Base-by-base conservation (phyloP, 2,113 vertebrate species). In the Gracilinanus agilis region DNA sequence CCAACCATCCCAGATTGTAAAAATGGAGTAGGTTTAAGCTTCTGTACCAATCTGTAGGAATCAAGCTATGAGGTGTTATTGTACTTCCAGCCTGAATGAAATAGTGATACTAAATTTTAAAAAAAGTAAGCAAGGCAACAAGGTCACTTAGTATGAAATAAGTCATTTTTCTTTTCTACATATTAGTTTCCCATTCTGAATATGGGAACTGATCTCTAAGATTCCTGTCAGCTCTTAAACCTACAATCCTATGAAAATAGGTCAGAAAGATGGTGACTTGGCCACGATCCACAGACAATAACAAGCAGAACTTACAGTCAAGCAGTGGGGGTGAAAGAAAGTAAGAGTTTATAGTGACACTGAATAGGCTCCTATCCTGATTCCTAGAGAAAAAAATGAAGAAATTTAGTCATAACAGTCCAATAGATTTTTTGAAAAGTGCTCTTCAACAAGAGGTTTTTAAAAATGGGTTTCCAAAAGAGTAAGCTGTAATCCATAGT, bases 111-210 rank as follows among this genome's bases (percentile, higher is more conserved):
- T 83, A 83, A 40, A 40, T 40, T 34, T 75, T 16, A 29, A 83
- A 83, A 40, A 9, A 34, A 75, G 4, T 83, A 16, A 83, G 19
- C 1, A 49, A 54, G 44, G 44, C 53, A 13, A 44, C 24, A 89
- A 67, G 44, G 5, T 49, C 16, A 13, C 3, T 75, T 54, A 21
- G 9, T 54, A 91, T 91, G 88, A 54, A 3, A 29, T 94, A 8
- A 53, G 29, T 44, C 0, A 2, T 53, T 24, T 89, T 24, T 83
- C 9, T 92, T 93, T 92, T 58, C 54, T 67, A 75, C 53, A 44
- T 25, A 92, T 90, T 29, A 40, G 44, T 89, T 94, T 92, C 24
- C 24, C 92, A 55, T 94, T 58, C 54, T 91, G 11, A 44, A 6
- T 75, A 21, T 23, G 67, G 2, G n/a, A 40, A 83, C 29, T 23